Conservation (phyloP, 2,113 vertebrate genomes). For the Amblyornis subalaris region DNA sequence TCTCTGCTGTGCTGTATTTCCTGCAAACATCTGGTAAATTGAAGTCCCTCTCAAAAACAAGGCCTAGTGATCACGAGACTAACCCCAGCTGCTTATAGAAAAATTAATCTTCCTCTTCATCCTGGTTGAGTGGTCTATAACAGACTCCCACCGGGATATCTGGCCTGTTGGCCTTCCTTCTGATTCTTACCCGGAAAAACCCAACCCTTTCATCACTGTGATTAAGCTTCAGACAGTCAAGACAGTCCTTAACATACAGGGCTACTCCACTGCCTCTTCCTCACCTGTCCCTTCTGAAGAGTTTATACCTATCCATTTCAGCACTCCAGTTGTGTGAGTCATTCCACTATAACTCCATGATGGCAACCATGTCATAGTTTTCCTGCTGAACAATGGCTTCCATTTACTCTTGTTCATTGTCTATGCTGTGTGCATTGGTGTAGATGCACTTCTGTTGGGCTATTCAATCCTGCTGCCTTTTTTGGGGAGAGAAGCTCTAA, state of each 20-base stretch:
- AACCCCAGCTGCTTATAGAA: background rate
- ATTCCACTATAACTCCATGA: accelerated
- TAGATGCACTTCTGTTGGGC: background rate
- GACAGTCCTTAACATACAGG: background rate
- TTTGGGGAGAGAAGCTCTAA: background rate
- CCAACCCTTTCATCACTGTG: background rate
- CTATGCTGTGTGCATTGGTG: background rate
- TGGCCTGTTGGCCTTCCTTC: background rate
- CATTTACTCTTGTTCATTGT: background rate
- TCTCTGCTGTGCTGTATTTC: background rate
- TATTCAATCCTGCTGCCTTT: background rate
- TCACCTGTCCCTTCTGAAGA: background rate
- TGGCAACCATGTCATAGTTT: accelerated
- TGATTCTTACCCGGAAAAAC: background rate
- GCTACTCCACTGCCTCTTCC: background rate
- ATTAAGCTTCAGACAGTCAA: background rate
- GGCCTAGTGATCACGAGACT: background rate
- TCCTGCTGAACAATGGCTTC: background rate
- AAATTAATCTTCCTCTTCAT: background rate
- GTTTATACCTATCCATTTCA: background rate
- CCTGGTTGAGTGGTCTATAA: background rate
- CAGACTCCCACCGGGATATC: background rate
- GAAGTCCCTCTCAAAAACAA: background rate
- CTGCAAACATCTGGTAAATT: background rate
- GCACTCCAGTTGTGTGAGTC: background rate